Evolutionary conservation across 2,888 invertebrate genomes (phyloP), one percentile per base, ranked within the genome.

Genomic region (Drosophila paranaensis): DNA sequence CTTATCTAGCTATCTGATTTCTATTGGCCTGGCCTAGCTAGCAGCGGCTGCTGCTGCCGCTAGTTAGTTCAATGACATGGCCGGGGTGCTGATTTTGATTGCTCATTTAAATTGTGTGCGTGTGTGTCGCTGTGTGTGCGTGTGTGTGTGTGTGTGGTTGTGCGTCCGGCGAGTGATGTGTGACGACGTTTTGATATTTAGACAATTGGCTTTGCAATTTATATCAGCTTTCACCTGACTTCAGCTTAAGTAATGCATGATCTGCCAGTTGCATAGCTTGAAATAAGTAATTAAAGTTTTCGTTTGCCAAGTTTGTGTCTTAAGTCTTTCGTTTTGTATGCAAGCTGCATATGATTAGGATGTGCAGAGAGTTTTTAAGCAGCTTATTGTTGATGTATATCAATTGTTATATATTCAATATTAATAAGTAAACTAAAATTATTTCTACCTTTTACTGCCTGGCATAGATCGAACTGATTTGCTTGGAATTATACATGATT

Each of bases 11-110:
- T 64, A 45, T 54, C 51, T 55, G 35, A 56, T 45, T 70, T 50
- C 45, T 25, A 51, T 54, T 27, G 66, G 66, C 39, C 33, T 9
- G 67, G 10, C 39, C 20, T 20, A 61, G n/a, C 13, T 37, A 11
- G 3, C 37, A 39, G 20, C n/a, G n/a, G 13, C 13, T 13, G 43
- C 35, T 25, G 50, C 35, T 39, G 53, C 53, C 14, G 6, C 14
- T 20, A 40, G 56, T 37, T 83, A 63, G 84, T 89, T 84, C 84
- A 84, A 87, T 87, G 84, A 84, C 84, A 87, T 60, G 35, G 60
- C 53, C 58, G 66, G 66, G 84, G 89, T 83, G 83, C 76, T 81
- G 81, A 87, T 78, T 84, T 84, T 87, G 89, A 89, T 89, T 57
- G 79, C 88, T 89, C 74, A 84, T 89, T 89, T 84, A 87, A 89